phyloP scores from a whole-genome alignment of 2,113 vertebrate genomes.

The Onychostoma macrolepis region DNA sequence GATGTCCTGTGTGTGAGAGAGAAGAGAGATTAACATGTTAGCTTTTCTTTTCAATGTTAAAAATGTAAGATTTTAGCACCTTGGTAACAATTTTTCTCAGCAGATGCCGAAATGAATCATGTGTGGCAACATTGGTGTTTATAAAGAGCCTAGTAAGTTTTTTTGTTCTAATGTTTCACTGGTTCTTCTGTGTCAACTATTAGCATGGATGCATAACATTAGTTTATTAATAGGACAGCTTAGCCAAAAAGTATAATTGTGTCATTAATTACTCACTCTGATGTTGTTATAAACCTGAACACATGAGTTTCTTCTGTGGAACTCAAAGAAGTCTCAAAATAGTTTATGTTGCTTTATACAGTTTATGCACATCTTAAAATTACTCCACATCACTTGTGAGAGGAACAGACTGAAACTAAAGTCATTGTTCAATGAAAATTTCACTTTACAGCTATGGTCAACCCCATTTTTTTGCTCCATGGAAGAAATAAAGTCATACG shows the following conservation, averaged over 20 bases:
- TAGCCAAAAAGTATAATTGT: neutral
- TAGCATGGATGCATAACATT: neutral
- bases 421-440: too few species aligned
- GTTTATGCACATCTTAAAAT: neutral
- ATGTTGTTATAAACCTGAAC: neutral
- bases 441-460: too few species aligned
- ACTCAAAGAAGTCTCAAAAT: neutral
- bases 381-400: neutral
- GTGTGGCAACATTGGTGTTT: neutral
- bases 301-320: neutral
- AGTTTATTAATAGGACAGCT: neutral
- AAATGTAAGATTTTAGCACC: neutral
- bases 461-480: neutral
- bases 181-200: neutral
- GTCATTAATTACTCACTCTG: neutral
- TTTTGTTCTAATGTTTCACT: neutral
- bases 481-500: neutral
- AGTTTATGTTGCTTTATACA: neutral
- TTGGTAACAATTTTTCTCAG: neutral
- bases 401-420: too few species aligned
- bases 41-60: neutral
- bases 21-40: neutral
- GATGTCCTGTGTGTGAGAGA: conserved; percentile 43
- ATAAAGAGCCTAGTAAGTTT: neutral
- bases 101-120: neutral